Conservation (phyloP, 1,140 invertebrate genomes). For the Megalopta genalis region DNA sequence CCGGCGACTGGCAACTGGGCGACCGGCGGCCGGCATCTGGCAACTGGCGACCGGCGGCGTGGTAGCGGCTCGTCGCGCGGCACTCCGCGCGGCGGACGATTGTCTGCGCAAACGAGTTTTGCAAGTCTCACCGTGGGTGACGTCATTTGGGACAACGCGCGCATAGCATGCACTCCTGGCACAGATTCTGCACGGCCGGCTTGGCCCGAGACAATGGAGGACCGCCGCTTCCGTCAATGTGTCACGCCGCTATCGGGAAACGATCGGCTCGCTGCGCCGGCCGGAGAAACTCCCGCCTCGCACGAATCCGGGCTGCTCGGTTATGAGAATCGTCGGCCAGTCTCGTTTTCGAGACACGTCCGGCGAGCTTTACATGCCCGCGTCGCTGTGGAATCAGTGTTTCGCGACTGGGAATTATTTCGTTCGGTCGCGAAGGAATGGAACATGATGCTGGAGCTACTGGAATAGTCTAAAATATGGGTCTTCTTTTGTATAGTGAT, state of each 20-base stretch:
- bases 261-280: constrained; percentile 8
- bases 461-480: too few species aligned
- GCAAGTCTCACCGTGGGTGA: constrained; percentile 55
- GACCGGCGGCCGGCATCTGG: not conserved
- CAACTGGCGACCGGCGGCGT: not conserved
- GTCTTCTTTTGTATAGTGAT: too few species aligned
- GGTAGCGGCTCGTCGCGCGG: not conserved
- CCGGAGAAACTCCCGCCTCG: constrained; percentile 19
- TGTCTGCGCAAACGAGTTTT: constrained; percentile 67
- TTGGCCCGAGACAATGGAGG: constrained; percentile 57
- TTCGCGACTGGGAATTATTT: too few species aligned
- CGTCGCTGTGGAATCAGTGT: too few species aligned
- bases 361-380: too few species aligned
- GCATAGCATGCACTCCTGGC: constrained; percentile 65
- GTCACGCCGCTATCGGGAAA: constrained; percentile 38
- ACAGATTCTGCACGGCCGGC: constrained; percentile 59
- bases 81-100: constrained; percentile 45
- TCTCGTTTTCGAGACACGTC: too few species aligned
- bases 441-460: too few species aligned
- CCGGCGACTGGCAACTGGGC: not conserved
- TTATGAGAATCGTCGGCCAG: not conserved
- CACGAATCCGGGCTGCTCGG: not conserved
- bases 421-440: too few species aligned
- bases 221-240: constrained; percentile 58
- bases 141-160: constrained; percentile 66